Evolutionary conservation across 2,888 invertebrate genomes (phyloP).

Genomic region (Drosophila meridionalis): DNA sequence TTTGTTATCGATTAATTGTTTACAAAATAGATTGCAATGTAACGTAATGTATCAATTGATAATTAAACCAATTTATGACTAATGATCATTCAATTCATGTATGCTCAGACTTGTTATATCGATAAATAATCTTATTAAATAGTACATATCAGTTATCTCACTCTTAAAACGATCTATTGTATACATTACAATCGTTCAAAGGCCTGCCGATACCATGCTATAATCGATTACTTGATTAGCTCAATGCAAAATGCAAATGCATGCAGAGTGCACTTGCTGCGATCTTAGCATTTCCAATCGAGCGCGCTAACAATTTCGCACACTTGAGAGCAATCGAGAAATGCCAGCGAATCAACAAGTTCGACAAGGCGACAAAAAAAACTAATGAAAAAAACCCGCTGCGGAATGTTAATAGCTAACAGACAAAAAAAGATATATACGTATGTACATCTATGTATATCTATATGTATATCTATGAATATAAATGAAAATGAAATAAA

Average conservation of each 20-base stretch:
- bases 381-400: conserved; percentile 29
- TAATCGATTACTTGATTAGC: neutral
- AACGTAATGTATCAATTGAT: neutral
- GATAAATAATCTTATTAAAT: neutral
- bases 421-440: conserved; percentile 9
- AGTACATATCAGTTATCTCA: neutral
- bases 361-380: conserved; percentile 42
- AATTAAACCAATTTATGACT: neutral
- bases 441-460: neutral
- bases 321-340: conserved; percentile 58
- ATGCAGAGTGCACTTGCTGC: neutral
- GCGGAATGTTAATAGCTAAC: conserved; percentile 54
- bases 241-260: conserved; percentile 14
- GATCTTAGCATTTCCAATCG: conserved; percentile 36
- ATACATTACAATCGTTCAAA: neutral
- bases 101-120: neutral
- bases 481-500: conserved; percentile 2
- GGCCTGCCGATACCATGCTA: conserved; percentile 1
- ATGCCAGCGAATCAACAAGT: conserved; percentile 61
- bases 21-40: too few relatives aligned
- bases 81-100: neutral
- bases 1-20: too few relatives aligned
- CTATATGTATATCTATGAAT: neutral
- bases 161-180: neutral
- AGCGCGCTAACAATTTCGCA: conserved; percentile 42